Percentiles rank a stretch among this genome's conserved stretches.
These are phyloP conservation scores for Apistogramma diplotaenia DNA, from an alignment of 2,113 vertebrate genomes.

Conservation along the genomic window DNA sequence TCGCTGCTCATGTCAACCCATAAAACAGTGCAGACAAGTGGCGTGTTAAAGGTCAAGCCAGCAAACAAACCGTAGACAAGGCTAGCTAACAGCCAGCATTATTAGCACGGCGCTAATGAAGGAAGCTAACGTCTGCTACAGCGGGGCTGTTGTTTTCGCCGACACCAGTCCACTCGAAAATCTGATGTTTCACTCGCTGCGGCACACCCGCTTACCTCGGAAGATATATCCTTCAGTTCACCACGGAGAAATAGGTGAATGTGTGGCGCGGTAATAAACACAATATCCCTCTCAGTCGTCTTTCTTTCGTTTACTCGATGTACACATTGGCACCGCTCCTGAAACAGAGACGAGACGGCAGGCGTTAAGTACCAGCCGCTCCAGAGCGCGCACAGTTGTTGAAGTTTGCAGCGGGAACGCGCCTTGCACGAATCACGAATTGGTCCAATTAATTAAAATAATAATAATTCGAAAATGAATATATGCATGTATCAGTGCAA, in stretches of 20 bases:
- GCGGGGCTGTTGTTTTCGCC: conserved; percentile 57
- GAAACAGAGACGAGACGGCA: conserved; percentile 62
- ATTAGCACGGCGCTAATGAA: conserved; percentile 59
- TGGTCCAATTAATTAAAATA: background rate
- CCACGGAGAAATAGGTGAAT: background rate
- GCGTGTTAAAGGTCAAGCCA: background rate
- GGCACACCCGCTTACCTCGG: conserved; percentile 65
- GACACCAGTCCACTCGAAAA: conserved; percentile 32
- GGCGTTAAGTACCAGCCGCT: conserved; percentile 70
- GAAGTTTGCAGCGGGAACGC: conserved; percentile 66
- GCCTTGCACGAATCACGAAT: conserved; percentile 41
- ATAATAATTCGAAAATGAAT: background rate
- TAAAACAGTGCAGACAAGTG: background rate
- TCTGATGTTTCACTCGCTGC: background rate
- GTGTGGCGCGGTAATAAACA: background rate
- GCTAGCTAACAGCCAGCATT: conserved; percentile 11
- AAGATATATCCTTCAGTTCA: conserved; percentile 52
- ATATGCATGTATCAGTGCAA: background rate
- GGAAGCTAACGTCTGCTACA: conserved; percentile 61
- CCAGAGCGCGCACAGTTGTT: conserved; percentile 69
- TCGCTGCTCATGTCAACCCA: background rate
- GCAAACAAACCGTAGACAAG: conserved; percentile 2
- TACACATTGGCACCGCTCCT: conserved; percentile 59
- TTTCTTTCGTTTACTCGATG: conserved; percentile 51
- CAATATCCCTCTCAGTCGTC: conserved; percentile 18